A percentile compares a stretch with the other conserved stretches of the same genome.
These are phyloP conservation scores for Microtus ochrogaster DNA, from an alignment of 2,113 vertebrate genomes.

Conservation along the genomic window DNA sequence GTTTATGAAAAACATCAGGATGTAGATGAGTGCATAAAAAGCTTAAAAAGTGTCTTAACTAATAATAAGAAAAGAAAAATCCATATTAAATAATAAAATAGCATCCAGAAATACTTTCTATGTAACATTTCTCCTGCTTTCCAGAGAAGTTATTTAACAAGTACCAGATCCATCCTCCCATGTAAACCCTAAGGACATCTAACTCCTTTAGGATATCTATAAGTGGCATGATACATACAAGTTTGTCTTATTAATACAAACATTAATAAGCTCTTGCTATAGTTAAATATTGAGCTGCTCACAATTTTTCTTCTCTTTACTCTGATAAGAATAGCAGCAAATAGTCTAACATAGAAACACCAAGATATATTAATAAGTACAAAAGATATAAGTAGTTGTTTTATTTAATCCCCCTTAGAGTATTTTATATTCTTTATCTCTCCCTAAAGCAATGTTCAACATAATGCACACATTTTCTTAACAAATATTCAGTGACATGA, in stretches of 20 bases:
- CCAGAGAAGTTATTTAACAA: conserved; percentile 29
- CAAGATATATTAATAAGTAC: not conserved
- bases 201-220: not conserved
- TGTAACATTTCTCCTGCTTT: not conserved
- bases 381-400: not conserved
- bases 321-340: not conserved
- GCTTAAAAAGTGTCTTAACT: not conserved
- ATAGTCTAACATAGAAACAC: not conserved
- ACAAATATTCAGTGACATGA: conserved; percentile 13
- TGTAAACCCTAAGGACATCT: not conserved
- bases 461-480: not conserved
- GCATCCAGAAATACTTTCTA: not conserved
- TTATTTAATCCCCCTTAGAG: not conserved
- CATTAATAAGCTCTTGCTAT: not conserved
- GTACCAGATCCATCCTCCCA: conserved; percentile 10
- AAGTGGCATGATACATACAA: not conserved
- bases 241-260: not conserved
- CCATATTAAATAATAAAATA: not conserved
- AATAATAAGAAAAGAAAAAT: not conserved
- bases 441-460: not conserved
- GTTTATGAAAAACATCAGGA: not conserved
- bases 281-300: not conserved
- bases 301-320: conserved; percentile 24
- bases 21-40: not conserved
- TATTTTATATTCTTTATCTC: not conserved